Evolutionary conservation across 1,140 invertebrate genomes (phyloP), one percentile per base, ranked within the genome.

Genomic region (Ooceraea biroi): DNA sequence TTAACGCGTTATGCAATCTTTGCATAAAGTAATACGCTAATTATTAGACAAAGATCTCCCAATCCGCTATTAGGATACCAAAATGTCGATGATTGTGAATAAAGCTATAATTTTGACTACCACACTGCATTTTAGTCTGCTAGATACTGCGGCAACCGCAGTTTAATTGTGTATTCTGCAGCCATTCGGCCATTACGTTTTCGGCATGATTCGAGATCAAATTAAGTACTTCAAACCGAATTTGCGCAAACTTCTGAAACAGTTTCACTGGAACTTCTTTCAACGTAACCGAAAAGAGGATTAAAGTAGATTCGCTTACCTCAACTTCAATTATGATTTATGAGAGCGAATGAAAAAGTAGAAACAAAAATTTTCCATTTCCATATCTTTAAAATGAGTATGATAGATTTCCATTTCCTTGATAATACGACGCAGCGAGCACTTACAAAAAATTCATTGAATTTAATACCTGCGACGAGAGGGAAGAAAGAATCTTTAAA

Each of bases 41-140:
- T 78, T 78, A 78, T 78, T 55, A n/a, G 22, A 22, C 30, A 27
- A 17, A 1, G 22, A 78, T 68, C 48, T 66, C 52, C 19, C 14
- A 50, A 44, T 0, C 4, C 4, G 4, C 5, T 3, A 0, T 14
- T 14, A 12, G 14, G 30, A 52, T 0, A 19, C 10, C 14, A 22
- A 68, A 52, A 25, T 66, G 58, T 17, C 14, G 19, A 66, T 65
- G 22, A 25, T 52, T 78, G 19, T 22, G 5, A n/a, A 41, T 44
- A 46, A n/a, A 61, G 27, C 7, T 3, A 10, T 22, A 22, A 36
- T 8, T 12, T 60, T 61, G 61, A 61, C 14, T 60, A 60, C 44
- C 8, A 4, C n/a, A 58, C 7, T 46, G 14, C 36, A 74, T 46
- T 63, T 63, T 63, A 52, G 4, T 14, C 8, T 36, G 10, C 3